Evolutionary conservation across 2,113 vertebrate species (phyloP).

Genomic region (Pygathrix nemaeus): DNA sequence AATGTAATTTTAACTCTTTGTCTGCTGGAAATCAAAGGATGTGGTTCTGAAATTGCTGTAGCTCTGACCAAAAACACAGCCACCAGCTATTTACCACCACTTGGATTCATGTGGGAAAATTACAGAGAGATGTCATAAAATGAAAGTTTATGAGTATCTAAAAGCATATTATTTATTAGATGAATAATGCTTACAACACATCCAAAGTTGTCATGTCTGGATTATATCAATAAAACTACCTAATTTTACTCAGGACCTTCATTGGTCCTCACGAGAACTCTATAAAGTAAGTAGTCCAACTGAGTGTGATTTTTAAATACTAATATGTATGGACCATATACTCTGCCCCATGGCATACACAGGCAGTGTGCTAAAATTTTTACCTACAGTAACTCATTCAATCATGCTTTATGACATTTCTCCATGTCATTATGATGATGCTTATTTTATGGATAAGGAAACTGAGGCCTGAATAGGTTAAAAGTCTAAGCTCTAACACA

Average conservation of each 20-base stretch:
- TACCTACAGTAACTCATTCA: not conserved
- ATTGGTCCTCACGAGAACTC: not conserved
- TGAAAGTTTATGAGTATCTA: not conserved
- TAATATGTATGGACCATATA: not conserved
- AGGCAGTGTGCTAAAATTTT: not conserved
- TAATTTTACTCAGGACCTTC: conserved; percentile 25
- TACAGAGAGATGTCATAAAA: not conserved
- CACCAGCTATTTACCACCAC: not conserved
- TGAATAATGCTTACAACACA: not conserved
- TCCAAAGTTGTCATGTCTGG: not conserved
- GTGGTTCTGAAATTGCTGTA: not conserved
- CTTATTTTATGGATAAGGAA: not conserved
- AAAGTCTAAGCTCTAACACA: not conserved
- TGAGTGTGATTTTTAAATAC: not conserved
- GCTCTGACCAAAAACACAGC: not conserved
- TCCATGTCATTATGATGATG: not conserved
- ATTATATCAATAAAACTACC: not conserved
- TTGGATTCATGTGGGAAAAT: not conserved
- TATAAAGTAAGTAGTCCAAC: not conserved
- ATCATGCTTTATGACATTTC: not conserved
- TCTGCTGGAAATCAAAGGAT: not conserved
- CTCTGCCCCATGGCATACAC: not conserved
- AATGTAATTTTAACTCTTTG: conserved; percentile 27
- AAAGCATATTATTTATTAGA: not conserved
- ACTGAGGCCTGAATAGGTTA: not conserved